phyloP scores from a whole-genome alignment of 2,113 vertebrate genomes.

The Hyla sarda region DNA sequence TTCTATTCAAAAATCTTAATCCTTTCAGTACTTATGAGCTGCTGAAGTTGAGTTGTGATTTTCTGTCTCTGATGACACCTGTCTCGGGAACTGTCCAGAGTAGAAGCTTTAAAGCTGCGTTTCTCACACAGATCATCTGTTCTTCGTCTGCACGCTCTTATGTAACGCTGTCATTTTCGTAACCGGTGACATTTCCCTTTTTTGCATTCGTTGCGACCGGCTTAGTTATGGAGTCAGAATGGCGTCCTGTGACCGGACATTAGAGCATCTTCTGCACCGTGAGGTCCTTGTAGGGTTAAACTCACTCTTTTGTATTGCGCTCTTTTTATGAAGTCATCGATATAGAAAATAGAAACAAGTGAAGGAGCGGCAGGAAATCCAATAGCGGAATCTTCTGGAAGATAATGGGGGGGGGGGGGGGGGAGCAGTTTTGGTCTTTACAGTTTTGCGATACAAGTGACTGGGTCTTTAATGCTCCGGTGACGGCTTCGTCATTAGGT shows the following conservation, averaged over 20 bases:
- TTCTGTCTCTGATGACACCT: too few species aligned
- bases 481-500: constrained; percentile 1
- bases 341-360: neutral
- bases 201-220: neutral
- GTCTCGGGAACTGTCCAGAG: too few species aligned
- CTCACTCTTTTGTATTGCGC: neutral
- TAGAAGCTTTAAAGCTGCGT: too few species aligned
- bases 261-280: neutral
- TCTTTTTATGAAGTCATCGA: neutral
- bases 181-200: neutral
- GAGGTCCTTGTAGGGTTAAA: neutral
- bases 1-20: too few species aligned
- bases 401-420: neutral
- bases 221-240: neutral
- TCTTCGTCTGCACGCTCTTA: neutral
- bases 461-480: neutral
- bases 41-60: too few species aligned
- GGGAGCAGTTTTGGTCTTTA: neutral
- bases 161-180: neutral
- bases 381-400: neutral
- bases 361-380: neutral
- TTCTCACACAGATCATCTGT: neutral
- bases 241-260: neutral
- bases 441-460: constrained; percentile 1
- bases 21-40: too few species aligned